phyloP scores from a whole-genome alignment of 2,888 invertebrate species.

The Andrena trimmerana region DNA sequence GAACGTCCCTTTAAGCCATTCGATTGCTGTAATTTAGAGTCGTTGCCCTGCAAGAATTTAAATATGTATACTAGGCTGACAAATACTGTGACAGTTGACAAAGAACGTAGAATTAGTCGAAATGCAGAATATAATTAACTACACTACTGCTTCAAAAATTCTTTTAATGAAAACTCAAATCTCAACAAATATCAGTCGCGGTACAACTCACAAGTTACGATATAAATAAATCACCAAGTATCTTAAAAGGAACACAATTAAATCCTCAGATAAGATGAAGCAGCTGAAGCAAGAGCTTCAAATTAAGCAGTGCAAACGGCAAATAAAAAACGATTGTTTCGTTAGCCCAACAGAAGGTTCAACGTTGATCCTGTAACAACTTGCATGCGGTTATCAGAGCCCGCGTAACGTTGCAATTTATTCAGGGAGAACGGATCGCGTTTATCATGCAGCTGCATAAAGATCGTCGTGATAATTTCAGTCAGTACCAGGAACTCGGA shows the following conservation, averaged over 20 bases:
- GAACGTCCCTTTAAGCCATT: background rate
- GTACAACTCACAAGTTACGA: background rate
- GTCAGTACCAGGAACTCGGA: background rate
- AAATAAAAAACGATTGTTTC: background rate
- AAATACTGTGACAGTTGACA: no score
- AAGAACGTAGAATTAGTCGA: no score
- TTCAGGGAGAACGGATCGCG: conserved; percentile 24
- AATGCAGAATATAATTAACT: no score
- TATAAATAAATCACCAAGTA: no score
- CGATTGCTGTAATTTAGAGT: background rate
- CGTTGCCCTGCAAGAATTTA: no score
- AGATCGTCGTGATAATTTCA: conserved; percentile 25
- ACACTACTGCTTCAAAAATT: no score
- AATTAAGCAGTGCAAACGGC: background rate
- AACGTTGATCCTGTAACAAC: background rate
- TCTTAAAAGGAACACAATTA: background rate
- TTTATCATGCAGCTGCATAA: conserved; percentile 16
- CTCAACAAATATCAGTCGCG: background rate
- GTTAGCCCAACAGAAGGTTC: background rate
- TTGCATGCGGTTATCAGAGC: background rate
- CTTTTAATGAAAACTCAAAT: no score
- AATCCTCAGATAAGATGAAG: background rate
- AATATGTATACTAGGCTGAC: no score
- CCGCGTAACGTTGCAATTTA: conserved; percentile 21
- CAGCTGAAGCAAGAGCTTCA: background rate